A percentile compares a stretch with the other conserved stretches of the same genome.
phyloP scores from a whole-genome alignment of 1,140 invertebrate genomes.

The Leguminivora glycinivorella region DNA sequence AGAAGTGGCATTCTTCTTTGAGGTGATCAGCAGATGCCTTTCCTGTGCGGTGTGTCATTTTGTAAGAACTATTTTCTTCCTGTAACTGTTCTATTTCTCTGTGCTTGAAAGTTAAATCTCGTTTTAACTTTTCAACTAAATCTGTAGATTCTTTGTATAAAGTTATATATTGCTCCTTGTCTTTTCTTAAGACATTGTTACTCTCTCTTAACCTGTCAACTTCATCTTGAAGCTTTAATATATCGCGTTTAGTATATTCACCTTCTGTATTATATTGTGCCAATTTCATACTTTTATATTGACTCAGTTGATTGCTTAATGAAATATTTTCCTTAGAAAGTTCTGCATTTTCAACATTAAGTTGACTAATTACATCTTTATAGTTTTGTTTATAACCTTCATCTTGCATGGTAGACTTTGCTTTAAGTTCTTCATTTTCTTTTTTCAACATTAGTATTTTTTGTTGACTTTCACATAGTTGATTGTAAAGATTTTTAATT shows the following conservation, averaged over 20 bases:
- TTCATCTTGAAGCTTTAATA: constrained; percentile 54
- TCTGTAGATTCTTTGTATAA: constrained; percentile 62
- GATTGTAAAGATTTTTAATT: constrained; percentile 62
- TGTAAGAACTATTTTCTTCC: constrained; percentile 72
- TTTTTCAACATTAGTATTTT: constrained; percentile 71
- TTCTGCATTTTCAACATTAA: constrained; percentile 70
- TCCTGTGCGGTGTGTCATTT: constrained; percentile 65
- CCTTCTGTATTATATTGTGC: constrained; percentile 44
- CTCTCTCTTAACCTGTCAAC: constrained; percentile 56
- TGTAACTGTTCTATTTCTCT: constrained; percentile 66
- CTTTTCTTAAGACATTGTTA: constrained; percentile 59
- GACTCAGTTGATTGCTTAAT: constrained; percentile 62
- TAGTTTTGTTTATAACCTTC: constrained; percentile 60
- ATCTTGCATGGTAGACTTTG: constrained; percentile 41
- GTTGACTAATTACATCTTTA: constrained; percentile 67
- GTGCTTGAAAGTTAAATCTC: constrained; percentile 64
- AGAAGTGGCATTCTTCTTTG: constrained; percentile 70
- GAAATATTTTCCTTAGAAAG: constrained; percentile 70
- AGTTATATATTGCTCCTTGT: constrained; percentile 63
- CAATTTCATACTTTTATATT: constrained; percentile 53
- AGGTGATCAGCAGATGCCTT: constrained; percentile 64
- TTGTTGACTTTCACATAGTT: constrained; percentile 73
- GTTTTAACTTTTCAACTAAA: constrained; percentile 64
- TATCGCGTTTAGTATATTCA: constrained; percentile 47
- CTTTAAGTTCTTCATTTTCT: constrained; percentile 70